Conservation (phyloP, 2,113 vertebrate species). For the Elachura formosa region DNA sequence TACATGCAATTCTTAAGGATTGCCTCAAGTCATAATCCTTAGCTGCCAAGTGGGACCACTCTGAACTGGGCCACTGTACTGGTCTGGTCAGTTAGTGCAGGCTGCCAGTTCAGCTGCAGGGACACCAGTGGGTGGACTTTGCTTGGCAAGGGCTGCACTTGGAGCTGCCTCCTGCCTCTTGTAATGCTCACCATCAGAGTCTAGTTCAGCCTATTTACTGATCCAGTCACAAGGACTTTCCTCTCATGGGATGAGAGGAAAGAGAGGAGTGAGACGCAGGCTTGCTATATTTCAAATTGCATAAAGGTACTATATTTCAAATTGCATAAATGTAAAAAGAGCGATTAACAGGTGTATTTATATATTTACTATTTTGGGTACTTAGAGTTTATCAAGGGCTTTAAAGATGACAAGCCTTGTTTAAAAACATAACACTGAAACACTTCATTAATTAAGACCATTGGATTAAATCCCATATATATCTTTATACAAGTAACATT, state of each 20-base stretch:
- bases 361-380: not conserved
- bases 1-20: not conserved
- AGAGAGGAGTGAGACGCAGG: fast-evolving
- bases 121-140: not conserved
- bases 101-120: not conserved
- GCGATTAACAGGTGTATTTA: not conserved
- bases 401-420: fast-evolving
- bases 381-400: not conserved
- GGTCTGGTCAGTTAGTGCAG: not conserved
- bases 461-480: not conserved
- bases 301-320: not conserved
- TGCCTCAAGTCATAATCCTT: not conserved
- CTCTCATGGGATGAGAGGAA: not conserved
- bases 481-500: not conserved
- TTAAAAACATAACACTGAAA: not conserved
- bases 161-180: not conserved
- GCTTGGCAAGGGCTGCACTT: not conserved
- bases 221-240: not conserved
- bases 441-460: not conserved
- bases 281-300: not conserved
- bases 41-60: not conserved
- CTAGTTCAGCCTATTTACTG: not conserved
- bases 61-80: not conserved
- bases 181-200: not conserved
- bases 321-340: not conserved